Evolutionary conservation across 1,140 invertebrate genomes (phyloP).

Genomic region (Chironomus tepperi): DNA sequence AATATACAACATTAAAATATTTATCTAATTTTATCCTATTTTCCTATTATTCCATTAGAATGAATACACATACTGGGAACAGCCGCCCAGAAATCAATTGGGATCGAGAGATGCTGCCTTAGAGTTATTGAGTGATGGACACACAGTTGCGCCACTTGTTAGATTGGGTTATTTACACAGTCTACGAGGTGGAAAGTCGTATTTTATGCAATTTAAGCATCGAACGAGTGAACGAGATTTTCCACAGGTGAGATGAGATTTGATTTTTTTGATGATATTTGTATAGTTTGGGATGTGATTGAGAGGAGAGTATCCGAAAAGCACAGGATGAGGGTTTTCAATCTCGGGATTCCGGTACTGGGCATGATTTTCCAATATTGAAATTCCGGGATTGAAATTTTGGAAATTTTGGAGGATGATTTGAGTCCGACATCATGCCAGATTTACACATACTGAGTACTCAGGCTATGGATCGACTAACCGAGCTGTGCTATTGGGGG

Average conservation of each 20-base stretch:
- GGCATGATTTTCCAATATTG: too few relatives aligned
- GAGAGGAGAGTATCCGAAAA: too few relatives aligned
- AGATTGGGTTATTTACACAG: slow-evolving; percentile 72
- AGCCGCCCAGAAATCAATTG: slow-evolving; percentile 62
- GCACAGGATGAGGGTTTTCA: too few relatives aligned
- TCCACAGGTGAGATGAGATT: slow-evolving; percentile 52
- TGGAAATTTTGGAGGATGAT: too few relatives aligned
- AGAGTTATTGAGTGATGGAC: slow-evolving; percentile 74
- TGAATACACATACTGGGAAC: slow-evolving; percentile 89
- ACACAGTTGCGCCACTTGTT: slow-evolving; percentile 69
- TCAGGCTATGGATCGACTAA: too few relatives aligned
- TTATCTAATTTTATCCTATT: not conserved
- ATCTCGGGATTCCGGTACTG: too few relatives aligned
- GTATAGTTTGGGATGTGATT: too few relatives aligned
- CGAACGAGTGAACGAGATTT: slow-evolving; percentile 63
- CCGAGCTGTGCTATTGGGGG: too few relatives aligned
- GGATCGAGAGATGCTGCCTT: slow-evolving; percentile 66
- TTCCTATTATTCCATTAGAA: slow-evolving; percentile 43
- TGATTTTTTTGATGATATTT: not conserved
- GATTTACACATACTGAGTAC: too few relatives aligned
- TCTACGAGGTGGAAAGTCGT: slow-evolving; percentile 64
- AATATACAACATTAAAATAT: not conserved
- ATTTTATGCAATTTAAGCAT: slow-evolving; percentile 82
- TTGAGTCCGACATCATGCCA: too few relatives aligned
- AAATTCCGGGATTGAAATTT: too few relatives aligned